Evolutionary conservation across 1,140 invertebrate species (phyloP), one percentile per base, ranked within the genome.

Genomic region (Panulirus ornatus): DNA sequence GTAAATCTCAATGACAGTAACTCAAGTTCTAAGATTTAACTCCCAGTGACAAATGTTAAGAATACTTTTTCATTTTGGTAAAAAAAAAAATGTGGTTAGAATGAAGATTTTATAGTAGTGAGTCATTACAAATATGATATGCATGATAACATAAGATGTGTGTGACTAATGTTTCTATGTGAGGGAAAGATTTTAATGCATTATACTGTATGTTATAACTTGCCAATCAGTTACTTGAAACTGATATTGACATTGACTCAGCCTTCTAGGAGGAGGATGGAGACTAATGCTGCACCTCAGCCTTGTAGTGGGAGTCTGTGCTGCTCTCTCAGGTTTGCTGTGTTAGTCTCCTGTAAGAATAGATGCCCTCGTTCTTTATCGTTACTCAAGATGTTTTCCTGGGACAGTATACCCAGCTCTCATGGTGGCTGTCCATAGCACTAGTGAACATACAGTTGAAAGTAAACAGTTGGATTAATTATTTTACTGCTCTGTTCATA

Each of bases 261-360:
- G 88, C 88, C 88, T 89, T 89, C 79, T 89, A 89, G 88, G 88
- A 89, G 88, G 88, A 89, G 88, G 47, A 63, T 73, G 88, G 79
- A 84, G 54, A 27, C 70, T 54, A 71, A 54, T 75, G 79, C 79
- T 51, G 51, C 44, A 73, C 42, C 42, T 84, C 88, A 76, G 22
- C 88, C 42, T 63, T 89, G 85, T 88, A 89, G 79, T 89, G 88
- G 30, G 79, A 40, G 66, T 75, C 44, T 89, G 88, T 83, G 78
- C 79, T 66, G 79, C 88, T 51, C 81, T 89, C 66, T 54, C 88
- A 83, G 88, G 88, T 83, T 89, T 84, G 88, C 47, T 76, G 88
- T 89, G 70, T 75, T 63, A 76, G 70, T 83, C 47, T 82, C 63
- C 42, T 73, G 79, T 84, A 83, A 82, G 40, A 30, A 9, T n/a